These are phyloP conservation scores for Pandion haliaetus DNA, from an alignment of 2,113 vertebrate genomes.

Conservation along the genomic window DNA sequence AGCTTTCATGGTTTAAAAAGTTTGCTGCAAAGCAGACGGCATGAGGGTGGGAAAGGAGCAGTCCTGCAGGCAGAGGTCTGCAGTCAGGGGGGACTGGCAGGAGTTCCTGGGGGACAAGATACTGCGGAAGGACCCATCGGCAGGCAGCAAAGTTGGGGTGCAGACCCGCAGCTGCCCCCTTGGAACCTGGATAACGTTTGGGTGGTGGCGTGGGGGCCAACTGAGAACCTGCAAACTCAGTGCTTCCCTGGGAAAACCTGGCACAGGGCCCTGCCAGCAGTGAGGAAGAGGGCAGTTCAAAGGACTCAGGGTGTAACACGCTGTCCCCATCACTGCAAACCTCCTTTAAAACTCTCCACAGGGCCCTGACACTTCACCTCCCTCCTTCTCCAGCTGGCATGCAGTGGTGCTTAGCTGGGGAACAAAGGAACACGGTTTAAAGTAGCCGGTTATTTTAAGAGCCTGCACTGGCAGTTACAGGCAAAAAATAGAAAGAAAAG, in stretches of 20 bases:
- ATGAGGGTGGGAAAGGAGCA: neutral
- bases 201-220: neutral
- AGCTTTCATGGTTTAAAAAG: neutral
- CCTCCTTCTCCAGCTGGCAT: neutral
- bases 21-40: neutral
- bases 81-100: rapidly evolving
- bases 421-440: conserved; percentile 19
- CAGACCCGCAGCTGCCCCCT: rapidly evolving
- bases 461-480: neutral
- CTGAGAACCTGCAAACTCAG: neutral
- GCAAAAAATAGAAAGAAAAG: conserved; percentile 49
- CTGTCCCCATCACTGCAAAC: neutral
- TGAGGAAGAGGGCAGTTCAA: rapidly evolving
- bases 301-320: neutral
- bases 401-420: neutral
- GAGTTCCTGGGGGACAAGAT: rapidly evolving
- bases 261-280: neutral
- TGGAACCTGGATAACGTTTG: neutral
- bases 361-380: conserved; percentile 21
- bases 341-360: neutral
- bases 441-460: conserved; percentile 57
- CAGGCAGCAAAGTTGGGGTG: neutral
- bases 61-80: neutral
- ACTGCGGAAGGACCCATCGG: rapidly evolving
- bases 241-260: neutral